Base-by-base conservation (phyloP, 2,797 vertebrate genomes). In the Gastrophryne carolinensis region DNA sequence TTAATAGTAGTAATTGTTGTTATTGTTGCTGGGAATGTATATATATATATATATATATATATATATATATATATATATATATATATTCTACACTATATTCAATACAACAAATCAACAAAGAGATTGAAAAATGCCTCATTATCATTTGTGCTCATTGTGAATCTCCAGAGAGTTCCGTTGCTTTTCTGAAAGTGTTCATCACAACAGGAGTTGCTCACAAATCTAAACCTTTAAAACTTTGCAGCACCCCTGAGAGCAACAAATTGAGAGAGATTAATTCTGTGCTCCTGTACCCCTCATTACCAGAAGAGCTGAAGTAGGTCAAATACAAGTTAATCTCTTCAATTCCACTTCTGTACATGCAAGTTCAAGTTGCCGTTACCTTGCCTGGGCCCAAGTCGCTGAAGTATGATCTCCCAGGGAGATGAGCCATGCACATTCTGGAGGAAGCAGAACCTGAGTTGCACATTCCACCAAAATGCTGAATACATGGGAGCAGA, bases 311-410 rank as follows among this genome's bases (percentile, higher is more conserved):
- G 84, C 88, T 84, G 82, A 89, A 90, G 86, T 89, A 90, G 90
- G 92, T 92, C 90, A 92, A 91, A 92, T 82, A 81, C 87, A 91
- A 91, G 89, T 90, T 93, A 93, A 92, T 93, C 90, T 92, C 88
- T 86, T 89, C 85, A 90, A 90, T 90, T 91, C 88, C 88, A 89
- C 86, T 88, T 88, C 79, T 84, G 86, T 87, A 86, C 86, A 86
- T 2, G 74, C 83, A 87, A 84, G 82, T 87, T 85, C 87, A 88
- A 79, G 79, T 80, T 85, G 81, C 70, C 85, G 80, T 87, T 86
- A 76, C 79, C 81, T 87, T 78, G 74, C 80, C 79, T 81, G n/a
- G 44, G 83, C 76, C 85, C 88, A 87, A 78, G 76, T 86, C 85
- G 85, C 80, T 74, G 85, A 87, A 84, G 80, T 82, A 82, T 65